Percentiles rank a stretch among this genome's conserved stretches.
phyloP scores from a whole-genome alignment of 2,888 invertebrate genomes.

The Monopis laevigella region DNA sequence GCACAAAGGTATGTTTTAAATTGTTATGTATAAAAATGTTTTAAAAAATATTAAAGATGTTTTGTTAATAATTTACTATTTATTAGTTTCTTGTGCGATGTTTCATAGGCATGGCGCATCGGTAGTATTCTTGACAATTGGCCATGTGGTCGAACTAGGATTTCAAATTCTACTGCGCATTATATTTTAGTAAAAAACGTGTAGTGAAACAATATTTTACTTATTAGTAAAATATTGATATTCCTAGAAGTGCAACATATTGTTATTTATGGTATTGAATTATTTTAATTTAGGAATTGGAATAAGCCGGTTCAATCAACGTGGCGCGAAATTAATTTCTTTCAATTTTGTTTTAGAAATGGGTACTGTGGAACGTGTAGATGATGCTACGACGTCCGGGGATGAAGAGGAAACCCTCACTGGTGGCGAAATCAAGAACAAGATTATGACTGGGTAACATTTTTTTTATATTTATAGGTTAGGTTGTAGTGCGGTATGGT shows the following conservation, averaged over 20 bases:
- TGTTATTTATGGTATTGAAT: background rate
- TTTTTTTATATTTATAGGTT: too few relatives aligned
- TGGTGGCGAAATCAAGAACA: slow-evolving; percentile 56
- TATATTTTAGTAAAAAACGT: slow-evolving; percentile 33
- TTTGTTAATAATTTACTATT: slow-evolving; percentile 25
- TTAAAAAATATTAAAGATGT: slow-evolving; percentile 23
- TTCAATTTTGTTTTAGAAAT: slow-evolving; percentile 55
- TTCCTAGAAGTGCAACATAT: background rate
- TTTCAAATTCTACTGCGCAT: slow-evolving; percentile 51
- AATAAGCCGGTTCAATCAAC: slow-evolving; percentile 11
- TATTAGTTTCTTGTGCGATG: slow-evolving; percentile 14
- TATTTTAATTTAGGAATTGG: background rate
- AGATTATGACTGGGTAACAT: slow-evolving; percentile 52
- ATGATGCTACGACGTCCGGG: slow-evolving; percentile 72
- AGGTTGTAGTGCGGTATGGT: too few relatives aligned
- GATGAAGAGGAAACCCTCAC: slow-evolving; percentile 70
- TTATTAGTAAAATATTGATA: background rate
- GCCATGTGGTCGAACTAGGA: slow-evolving; percentile 53
- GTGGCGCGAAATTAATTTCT: slow-evolving; percentile 14
- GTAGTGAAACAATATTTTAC: background rate
- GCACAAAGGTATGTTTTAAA: slow-evolving; percentile 50
- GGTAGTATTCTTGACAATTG: slow-evolving; percentile 24
- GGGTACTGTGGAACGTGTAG: slow-evolving; percentile 73
- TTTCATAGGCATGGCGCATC: slow-evolving; percentile 10
- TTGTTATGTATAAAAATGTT: background rate